Evolutionary conservation across 2,888 invertebrate species (phyloP).

Genomic region (Drosophila percnosoma): DNA sequence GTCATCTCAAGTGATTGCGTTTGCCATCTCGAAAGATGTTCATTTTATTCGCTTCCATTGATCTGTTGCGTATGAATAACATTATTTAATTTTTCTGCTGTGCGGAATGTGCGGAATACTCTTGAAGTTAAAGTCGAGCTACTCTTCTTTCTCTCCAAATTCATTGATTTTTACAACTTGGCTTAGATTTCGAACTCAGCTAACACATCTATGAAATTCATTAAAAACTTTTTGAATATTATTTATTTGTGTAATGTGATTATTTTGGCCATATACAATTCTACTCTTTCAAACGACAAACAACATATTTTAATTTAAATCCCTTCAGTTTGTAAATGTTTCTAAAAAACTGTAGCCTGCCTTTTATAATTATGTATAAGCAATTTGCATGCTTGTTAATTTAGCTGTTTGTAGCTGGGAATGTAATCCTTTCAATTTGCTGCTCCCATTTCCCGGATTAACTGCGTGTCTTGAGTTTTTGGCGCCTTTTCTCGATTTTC

Average conservation of each 20-base stretch:
- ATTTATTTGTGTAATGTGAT: neutral
- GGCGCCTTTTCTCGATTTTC: constrained; percentile 63
- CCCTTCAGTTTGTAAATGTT: neutral
- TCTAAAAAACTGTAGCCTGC: neutral
- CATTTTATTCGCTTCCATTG: constrained; percentile 41
- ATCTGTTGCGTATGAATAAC: constrained; percentile 19
- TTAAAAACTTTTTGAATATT: neutral
- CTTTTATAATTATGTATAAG: neutral
- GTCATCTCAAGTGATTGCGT: constrained; percentile 49
- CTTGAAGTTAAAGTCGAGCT: too few species aligned
- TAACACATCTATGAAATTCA: neutral
- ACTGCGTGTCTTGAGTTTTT: constrained; percentile 36
- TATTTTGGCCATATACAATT: neutral
- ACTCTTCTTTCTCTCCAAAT: neutral
- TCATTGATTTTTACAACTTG: neutral
- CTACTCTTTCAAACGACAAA: too few species aligned
- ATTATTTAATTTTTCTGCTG: neutral
- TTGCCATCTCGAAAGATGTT: constrained; percentile 47
- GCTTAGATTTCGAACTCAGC: neutral
- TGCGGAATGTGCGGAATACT: neutral
- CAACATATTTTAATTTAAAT: neutral
- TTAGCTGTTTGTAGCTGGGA: constrained; percentile 18
- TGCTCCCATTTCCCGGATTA: constrained; percentile 12
- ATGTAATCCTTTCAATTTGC: constrained; percentile 10
- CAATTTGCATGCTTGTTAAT: constrained; percentile 53